Conservation (phyloP, 64 coral and sea anemone species). For the Acropora tenuis region DNA sequence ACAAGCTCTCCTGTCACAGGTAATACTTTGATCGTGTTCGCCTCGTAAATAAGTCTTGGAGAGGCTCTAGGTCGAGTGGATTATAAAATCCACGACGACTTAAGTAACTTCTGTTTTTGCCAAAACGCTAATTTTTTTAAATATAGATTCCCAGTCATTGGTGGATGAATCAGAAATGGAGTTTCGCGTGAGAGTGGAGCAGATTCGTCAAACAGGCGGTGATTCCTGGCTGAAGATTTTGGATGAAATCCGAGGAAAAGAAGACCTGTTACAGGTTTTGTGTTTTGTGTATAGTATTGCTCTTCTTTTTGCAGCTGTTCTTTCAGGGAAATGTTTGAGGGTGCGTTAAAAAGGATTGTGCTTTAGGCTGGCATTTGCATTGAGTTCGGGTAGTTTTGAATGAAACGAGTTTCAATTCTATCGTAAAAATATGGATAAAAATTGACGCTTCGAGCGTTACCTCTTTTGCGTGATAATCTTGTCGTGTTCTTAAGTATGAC, state of each 20-base stretch:
- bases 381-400: no score
- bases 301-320: not conserved
- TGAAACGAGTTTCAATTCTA: no score
- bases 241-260: constrained; percentile 76
- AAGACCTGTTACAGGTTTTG: constrained; percentile 11
- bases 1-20: constrained; percentile 36
- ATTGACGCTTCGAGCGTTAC: no score
- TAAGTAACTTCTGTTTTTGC: not conserved
- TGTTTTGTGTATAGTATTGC: not conserved
- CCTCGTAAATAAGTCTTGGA: no score
- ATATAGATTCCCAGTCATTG: constrained; percentile 27
- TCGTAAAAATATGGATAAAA: no score
- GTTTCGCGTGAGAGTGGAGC: constrained; percentile 93
- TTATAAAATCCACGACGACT: no score
- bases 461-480: no score
- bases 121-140: no score
- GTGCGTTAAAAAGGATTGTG: no score
- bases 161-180: constrained; percentile 73
- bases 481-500: no score
- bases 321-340: not conserved
- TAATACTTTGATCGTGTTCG: not conserved
- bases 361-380: no score
- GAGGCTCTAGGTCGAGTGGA: no score
- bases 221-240: constrained; percentile 88
- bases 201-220: constrained; percentile 93